These are phyloP conservation scores for Paedocypris sp. DNA, from an alignment of 2,113 vertebrate genomes.

Conservation along the genomic window DNA sequence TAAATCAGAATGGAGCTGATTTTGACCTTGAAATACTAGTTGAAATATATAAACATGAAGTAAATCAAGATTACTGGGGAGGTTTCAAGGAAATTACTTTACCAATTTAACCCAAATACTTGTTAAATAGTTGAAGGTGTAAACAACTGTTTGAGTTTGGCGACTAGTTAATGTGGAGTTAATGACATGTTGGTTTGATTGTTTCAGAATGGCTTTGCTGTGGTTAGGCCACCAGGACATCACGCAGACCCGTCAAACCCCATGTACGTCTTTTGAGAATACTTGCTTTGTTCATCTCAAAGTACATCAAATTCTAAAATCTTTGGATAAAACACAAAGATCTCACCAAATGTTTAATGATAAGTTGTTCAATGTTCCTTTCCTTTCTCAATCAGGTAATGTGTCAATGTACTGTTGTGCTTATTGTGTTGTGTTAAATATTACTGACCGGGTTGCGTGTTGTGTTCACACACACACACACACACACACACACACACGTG, in stretches of 20 bases:
- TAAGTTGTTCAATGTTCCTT: too few relatives aligned
- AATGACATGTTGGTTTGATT: background rate
- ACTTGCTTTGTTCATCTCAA: too few relatives aligned
- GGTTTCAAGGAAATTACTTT: background rate
- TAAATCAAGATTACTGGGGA: background rate
- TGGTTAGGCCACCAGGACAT: conserved; percentile 92
- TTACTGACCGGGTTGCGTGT: conserved; percentile 7
- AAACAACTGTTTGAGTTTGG: conserved; percentile 2
- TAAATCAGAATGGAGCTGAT: too few relatives aligned
- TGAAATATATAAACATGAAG: too few relatives aligned
- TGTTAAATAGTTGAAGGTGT: conserved; percentile 2
- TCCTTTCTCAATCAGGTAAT: too few relatives aligned
- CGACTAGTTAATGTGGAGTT: background rate
- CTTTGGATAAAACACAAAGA: too few relatives aligned
- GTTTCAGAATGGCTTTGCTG: conserved; percentile 85
- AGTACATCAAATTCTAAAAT: too few relatives aligned
- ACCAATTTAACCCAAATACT: background rate
- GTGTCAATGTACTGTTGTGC: background rate
- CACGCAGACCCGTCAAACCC: conserved; percentile 83
- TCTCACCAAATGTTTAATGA: too few relatives aligned
- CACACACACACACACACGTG: background rate
- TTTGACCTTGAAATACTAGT: too few relatives aligned
- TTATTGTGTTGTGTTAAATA: background rate
- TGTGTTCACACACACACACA: background rate
- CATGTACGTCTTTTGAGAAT: conserved; percentile 67